Evolutionary conservation across 2,888 invertebrate genomes (phyloP).

Genomic region (Cataglyphis livida): DNA sequence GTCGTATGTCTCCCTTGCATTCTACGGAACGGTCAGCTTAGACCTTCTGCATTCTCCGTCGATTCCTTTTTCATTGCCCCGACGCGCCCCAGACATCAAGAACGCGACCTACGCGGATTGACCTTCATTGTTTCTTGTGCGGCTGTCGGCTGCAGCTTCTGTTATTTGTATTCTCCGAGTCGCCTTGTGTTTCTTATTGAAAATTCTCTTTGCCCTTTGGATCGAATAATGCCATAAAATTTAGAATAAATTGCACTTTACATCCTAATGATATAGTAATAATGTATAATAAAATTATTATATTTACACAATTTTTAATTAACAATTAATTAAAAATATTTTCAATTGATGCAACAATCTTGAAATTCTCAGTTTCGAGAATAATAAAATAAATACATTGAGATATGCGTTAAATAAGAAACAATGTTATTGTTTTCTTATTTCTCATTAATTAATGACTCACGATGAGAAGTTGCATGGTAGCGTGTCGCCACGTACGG

Average conservation of each 20-base stretch:
- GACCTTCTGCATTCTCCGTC: conserved; percentile 68
- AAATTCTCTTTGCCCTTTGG: conserved; percentile 2
- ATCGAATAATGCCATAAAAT: background rate
- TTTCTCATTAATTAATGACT: conserved; percentile 20
- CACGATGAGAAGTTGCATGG: background rate
- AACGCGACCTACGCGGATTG: conserved; percentile 68
- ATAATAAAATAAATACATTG: background rate
- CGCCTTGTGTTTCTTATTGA: conserved; percentile 11
- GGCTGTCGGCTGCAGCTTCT: conserved; percentile 52
- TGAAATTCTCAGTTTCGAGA: background rate
- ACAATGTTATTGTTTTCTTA: background rate
- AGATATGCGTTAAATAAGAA: background rate
- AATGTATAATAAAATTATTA: background rate
- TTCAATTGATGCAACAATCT: conserved; percentile 14
- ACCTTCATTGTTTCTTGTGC: conserved; percentile 68
- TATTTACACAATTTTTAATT: background rate
- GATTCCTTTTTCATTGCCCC: conserved; percentile 59
- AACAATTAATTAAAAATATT: too few relatives aligned
- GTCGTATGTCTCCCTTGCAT: conserved; percentile 59
- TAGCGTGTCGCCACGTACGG: background rate
- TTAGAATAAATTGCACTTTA: background rate
- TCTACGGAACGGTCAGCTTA: conserved; percentile 56
- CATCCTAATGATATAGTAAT: background rate
- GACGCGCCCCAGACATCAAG: conserved; percentile 57
- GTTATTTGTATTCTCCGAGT: conserved; percentile 55